Evolutionary conservation across 2,113 vertebrate genomes (phyloP).

Genomic region (Coregonus clupeaformis): DNA sequence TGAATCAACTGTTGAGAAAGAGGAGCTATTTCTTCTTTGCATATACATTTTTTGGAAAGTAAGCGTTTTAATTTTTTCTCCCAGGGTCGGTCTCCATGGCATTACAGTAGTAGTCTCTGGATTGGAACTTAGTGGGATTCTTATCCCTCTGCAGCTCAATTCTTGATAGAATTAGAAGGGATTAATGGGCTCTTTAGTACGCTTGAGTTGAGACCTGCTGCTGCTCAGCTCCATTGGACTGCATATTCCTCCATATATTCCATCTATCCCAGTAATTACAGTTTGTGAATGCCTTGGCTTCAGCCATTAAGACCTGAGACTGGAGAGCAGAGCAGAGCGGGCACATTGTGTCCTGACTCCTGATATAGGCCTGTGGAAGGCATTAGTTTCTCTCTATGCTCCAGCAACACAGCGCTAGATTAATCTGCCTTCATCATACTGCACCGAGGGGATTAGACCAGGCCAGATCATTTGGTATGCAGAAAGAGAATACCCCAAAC

Average conservation of each 20-base stretch:
- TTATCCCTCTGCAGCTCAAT: conserved; percentile 53
- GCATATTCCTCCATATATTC: conserved; percentile 55
- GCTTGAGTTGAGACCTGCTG: conserved; percentile 49
- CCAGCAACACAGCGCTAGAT: conserved; percentile 18
- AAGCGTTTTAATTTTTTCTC: conserved; percentile 40
- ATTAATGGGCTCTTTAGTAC: conserved; percentile 65
- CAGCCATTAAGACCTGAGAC: conserved; percentile 32
- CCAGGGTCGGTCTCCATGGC: conserved; percentile 31
- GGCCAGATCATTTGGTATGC: conserved; percentile 26
- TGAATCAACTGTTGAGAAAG: conserved; percentile 22
- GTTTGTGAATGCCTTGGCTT: conserved; percentile 36
- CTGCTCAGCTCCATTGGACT: conserved; percentile 33
- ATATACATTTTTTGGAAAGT: conserved; percentile 33
- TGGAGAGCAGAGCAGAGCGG: conserved; percentile 6
- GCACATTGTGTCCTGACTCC: conserved; percentile 33
- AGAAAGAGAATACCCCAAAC: conserved; percentile 12
- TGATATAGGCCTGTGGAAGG: conserved; percentile 40
- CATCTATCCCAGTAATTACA: conserved; percentile 53
- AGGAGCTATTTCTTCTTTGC: conserved; percentile 14
- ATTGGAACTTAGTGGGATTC: conserved; percentile 51
- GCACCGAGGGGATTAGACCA: conserved; percentile 22
- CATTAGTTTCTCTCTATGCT: conserved; percentile 33
- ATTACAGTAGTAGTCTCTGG: conserved; percentile 38
- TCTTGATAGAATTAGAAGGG: conserved; percentile 66
- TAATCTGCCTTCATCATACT: conserved; percentile 17